These are phyloP conservation scores for Callyntrura sp. DNA, from an alignment of 2,888 invertebrate genomes.

Conservation along the genomic window DNA sequence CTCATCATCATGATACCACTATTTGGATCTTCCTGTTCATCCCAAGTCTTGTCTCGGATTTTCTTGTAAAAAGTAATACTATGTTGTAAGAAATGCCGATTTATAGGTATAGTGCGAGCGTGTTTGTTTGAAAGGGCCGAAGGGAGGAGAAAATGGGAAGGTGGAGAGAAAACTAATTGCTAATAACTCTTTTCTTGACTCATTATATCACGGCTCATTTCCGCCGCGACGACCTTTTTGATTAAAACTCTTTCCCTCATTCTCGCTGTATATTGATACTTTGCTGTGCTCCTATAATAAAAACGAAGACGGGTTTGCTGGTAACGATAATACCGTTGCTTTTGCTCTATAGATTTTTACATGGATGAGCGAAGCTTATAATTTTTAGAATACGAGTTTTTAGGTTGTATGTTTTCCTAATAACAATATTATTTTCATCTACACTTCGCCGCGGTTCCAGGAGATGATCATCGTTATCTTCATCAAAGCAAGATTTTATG, in stretches of 20 bases:
- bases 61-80: constrained; percentile 23
- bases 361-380: neutral
- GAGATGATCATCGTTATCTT: constrained; percentile 64
- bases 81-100: neutral
- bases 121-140: constrained; percentile 8
- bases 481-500: constrained; percentile 63
- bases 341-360: neutral
- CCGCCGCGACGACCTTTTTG: constrained; percentile 75
- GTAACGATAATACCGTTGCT: constrained; percentile 20
- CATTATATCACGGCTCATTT: constrained; percentile 78
- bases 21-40: neutral
- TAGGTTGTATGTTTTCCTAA: constrained; percentile 53
- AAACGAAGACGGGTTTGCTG: neutral
- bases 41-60: neutral
- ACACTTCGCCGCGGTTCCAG: neutral
- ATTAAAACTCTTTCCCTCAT: constrained; percentile 65
- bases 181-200: constrained; percentile 77
- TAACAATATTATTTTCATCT: constrained; percentile 72
- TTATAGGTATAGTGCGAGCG: neutral
- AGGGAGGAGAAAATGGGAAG: constrained; percentile 31
- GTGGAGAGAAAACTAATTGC: constrained; percentile 75
- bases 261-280: neutral
- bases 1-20: neutral
- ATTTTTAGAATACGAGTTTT: neutral
- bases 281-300: no score